Base-by-base conservation (phyloP, 2,888 invertebrate genomes). In the Elmis aenea region DNA sequence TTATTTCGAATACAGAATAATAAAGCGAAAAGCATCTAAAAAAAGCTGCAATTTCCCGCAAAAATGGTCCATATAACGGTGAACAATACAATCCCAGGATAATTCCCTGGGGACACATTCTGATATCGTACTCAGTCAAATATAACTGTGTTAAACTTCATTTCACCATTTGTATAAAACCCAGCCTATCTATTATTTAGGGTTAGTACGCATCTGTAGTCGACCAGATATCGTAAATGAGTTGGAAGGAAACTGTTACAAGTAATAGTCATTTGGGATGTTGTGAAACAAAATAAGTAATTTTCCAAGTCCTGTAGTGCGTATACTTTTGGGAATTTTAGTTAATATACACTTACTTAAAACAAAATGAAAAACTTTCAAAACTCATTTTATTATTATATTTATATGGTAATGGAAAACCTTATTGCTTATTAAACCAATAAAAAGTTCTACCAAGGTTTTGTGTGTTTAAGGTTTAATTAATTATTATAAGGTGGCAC, bases 141-240 rank as follows among this genome's bases (percentile, higher is more conserved):
- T 46, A 36, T 51, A 51, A 51, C 49, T 43, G 43, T 45, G 47
- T 51, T 51, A 51, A 48, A 51, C 46, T 51, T 52, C 48, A 48
- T 46, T 50, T 38, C 44, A 40, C 49, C 50, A 51, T 52, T 52
- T 51, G 50, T 51, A 50, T 52, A 48, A 50, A 51, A 48, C 52
- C 51, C 38, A 41, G 43, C 38, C 29, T 39, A 50, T 52, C 42
- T 38, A 52, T 50, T 51, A 52, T 52, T 52, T 36, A 50, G 36
- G 38, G 38, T 31, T 33, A 33, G 44, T 33, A 44, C 38, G 40
- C 40, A 36, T 31, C 30, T 26, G 27, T 9, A 44, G 36, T 36
- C 22, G 28, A 13, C 32, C 40, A 44, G 14, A 26, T 20, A 24
- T 20, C 15, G 18, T 14, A 25, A 37, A 15, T 27, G 13, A 11